phyloP scores from a whole-genome alignment of 2,113 vertebrate species.

The Laterallus jamaicensis region DNA sequence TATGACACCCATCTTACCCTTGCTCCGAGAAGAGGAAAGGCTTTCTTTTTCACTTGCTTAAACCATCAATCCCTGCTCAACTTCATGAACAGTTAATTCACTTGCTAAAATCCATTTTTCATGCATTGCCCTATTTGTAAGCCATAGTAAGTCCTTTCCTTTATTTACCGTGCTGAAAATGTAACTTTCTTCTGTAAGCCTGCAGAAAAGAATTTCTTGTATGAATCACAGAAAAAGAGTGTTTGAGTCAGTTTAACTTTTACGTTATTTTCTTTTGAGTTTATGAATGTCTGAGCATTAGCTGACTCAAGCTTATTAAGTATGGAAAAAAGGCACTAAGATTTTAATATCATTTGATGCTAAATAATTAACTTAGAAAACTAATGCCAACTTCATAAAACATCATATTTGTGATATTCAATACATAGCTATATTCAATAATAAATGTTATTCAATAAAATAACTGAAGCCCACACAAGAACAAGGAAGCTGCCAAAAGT shows the following conservation, averaged over 20 bases:
- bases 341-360: not conserved
- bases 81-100: not conserved
- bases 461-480: slow-evolving; percentile 38
- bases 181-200: not conserved
- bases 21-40: not conserved
- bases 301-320: slow-evolving; percentile 1
- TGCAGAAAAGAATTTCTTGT: not conserved
- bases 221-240: not conserved
- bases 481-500: slow-evolving; percentile 37
- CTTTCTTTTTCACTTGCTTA: not conserved
- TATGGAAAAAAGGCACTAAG: not conserved
- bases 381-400: not conserved
- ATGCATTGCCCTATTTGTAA: not conserved
- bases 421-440: not conserved
- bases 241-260: not conserved
- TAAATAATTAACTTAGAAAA: slow-evolving; percentile 41
- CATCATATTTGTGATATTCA: not conserved
- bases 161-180: slow-evolving; percentile 22
- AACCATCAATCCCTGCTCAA: not conserved
- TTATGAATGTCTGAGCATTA: not conserved
- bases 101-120: slow-evolving; percentile 25
- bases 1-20: not conserved
- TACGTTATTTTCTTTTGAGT: not conserved
- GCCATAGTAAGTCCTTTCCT: not conserved
- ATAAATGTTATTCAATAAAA: slow-evolving; percentile 17